phyloP scores from a whole-genome alignment of 2,797 vertebrate species.

The Macropus fuliginosus region DNA sequence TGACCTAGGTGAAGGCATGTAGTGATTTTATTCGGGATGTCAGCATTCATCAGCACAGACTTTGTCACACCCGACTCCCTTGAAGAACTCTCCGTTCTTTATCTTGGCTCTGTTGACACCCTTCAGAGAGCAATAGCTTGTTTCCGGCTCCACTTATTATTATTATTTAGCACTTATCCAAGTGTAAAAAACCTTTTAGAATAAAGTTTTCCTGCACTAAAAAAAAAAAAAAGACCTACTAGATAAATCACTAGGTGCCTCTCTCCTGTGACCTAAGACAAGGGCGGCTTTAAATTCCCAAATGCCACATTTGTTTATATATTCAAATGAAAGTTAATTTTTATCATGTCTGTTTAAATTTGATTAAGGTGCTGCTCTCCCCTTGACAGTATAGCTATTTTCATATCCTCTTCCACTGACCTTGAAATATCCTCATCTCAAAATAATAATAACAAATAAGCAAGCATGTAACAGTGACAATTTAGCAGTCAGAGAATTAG shows the following conservation, averaged over 20 bases:
- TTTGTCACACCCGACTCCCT: constrained; percentile 87
- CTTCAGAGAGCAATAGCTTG: constrained; percentile 81
- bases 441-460: constrained; percentile 34
- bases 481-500: background rate
- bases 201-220: constrained; percentile 70
- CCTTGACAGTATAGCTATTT: constrained; percentile 60
- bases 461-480: constrained; percentile 53
- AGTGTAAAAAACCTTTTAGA: constrained; percentile 80
- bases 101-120: constrained; percentile 84
- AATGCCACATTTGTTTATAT: constrained; percentile 73
- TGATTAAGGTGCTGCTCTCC: constrained; percentile 78
- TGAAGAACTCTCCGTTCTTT: constrained; percentile 85
- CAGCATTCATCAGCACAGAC: constrained; percentile 89
- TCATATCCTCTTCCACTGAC: constrained; percentile 74
- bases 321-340: constrained; percentile 85
- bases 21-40: constrained; percentile 90
- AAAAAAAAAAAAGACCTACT: constrained; percentile 47
- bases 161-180: constrained; percentile 88
- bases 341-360: constrained; percentile 78
- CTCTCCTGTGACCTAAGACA: constrained; percentile 72
- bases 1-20: constrained; percentile 89
- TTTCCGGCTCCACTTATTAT: constrained; percentile 82
- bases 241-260: constrained; percentile 65
- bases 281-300: constrained; percentile 75
- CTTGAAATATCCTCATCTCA: constrained; percentile 75